phyloP scores from a whole-genome alignment of 2,888 invertebrate species.

The Chloroclysta siterata region DNA sequence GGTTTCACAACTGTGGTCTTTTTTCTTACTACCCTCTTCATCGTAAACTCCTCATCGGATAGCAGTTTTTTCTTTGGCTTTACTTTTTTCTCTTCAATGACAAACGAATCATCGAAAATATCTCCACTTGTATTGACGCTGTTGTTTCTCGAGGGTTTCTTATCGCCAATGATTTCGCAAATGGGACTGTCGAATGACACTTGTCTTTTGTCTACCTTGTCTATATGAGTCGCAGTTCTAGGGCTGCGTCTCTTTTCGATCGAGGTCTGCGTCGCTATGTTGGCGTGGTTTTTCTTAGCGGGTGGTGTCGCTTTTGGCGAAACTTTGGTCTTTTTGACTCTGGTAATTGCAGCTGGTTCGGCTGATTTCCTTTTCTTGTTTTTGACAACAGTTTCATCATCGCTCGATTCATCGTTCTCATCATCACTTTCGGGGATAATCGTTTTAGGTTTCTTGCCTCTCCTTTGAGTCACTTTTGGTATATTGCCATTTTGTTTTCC shows the following conservation, averaged over 20 bases:
- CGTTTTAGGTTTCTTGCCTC: constrained; percentile 40
- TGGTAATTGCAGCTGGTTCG: constrained; percentile 63
- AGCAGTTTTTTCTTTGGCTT: constrained; percentile 67
- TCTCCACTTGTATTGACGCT: constrained; percentile 68
- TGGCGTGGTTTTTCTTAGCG: constrained; percentile 67
- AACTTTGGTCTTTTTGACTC: constrained; percentile 66
- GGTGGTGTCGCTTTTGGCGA: constrained; percentile 72
- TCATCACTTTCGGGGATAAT: constrained; percentile 47
- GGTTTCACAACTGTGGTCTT: constrained; percentile 56
- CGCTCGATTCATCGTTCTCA: constrained; percentile 17
- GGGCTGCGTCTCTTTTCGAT: constrained; percentile 60
- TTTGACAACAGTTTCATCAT: constrained; percentile 42
- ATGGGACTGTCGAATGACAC: constrained; percentile 75
- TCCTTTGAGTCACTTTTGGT: constrained; percentile 13
- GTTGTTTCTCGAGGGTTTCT: constrained; percentile 46
- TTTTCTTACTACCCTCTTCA: constrained; percentile 70
- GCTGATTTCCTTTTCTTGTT: constrained; percentile 61
- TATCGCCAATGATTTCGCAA: constrained; percentile 62
- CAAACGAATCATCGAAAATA: constrained; percentile 77
- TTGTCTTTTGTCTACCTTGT: constrained; percentile 46
- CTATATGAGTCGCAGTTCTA: not conserved
- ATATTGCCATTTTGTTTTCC: constrained; percentile 10
- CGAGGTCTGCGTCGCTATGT: constrained; percentile 77
- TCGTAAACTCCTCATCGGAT: constrained; percentile 63
- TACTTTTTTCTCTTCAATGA: constrained; percentile 64